Conservation (phyloP, 2,888 invertebrate species). For the Nephrocerus scutellatus region DNA sequence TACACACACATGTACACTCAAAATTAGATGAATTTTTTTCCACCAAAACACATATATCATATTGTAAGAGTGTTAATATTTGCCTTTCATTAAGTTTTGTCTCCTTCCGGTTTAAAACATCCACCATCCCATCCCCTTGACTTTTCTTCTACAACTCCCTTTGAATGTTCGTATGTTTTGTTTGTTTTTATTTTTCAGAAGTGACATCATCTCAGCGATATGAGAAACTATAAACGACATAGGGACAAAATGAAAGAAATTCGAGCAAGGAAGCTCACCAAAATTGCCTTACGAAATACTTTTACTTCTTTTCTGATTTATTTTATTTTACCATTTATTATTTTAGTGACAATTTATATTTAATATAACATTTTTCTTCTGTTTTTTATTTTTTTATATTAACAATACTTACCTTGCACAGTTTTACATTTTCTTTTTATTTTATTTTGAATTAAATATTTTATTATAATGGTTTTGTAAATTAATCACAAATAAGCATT, state of each 20-base stretch:
- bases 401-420: constrained; percentile 3
- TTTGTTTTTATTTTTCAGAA: constrained; percentile 66
- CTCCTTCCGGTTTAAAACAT: too few species aligned
- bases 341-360: constrained; percentile 4
- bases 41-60: too few species aligned
- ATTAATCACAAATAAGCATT: constrained; percentile 8
- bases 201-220: constrained; percentile 86
- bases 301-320: constrained; percentile 2
- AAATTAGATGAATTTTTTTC: too few species aligned
- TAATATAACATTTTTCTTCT: constrained; percentile 4
- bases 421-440: constrained; percentile 8
- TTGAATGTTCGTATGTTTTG: too few species aligned
- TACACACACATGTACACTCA: too few species aligned
- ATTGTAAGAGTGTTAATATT: too few species aligned
- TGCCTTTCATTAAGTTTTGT: too few species aligned
- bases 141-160: too few species aligned
- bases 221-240: constrained; percentile 73
- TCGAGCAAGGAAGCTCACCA: constrained; percentile 26
- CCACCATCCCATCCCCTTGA: too few species aligned
- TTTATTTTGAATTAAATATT: constrained; percentile 13
- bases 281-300: constrained; percentile 23
- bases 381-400: not conserved
- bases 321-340: constrained; percentile 16
- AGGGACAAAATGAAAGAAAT: constrained; percentile 25
- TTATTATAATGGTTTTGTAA: constrained; percentile 6